Conservation (phyloP, 1,140 invertebrate species). For the Venturia canescens region DNA sequence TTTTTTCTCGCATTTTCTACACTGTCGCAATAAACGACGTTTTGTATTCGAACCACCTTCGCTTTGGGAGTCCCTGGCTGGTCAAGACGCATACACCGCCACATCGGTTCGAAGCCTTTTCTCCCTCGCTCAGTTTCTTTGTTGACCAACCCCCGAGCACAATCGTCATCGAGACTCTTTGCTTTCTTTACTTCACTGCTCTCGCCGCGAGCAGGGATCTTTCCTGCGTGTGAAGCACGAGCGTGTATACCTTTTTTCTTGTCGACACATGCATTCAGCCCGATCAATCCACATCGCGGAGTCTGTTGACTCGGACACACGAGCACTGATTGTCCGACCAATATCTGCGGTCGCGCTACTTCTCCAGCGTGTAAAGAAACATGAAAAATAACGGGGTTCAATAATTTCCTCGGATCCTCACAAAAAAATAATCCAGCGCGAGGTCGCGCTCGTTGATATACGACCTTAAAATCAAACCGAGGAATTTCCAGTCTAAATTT, state of each 20-base stretch:
- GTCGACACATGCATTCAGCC: background rate
- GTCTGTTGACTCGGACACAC: slow-evolving; percentile 45
- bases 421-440: no score
- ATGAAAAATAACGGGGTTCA: background rate
- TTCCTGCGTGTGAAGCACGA: background rate
- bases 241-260: background rate
- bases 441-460: no score
- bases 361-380: background rate
- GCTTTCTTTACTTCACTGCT: slow-evolving; percentile 56
- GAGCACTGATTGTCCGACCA: slow-evolving; percentile 41
- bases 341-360: background rate
- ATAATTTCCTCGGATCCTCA: background rate
- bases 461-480: no score
- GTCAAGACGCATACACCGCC: slow-evolving; percentile 19
- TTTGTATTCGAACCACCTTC: slow-evolving; percentile 58
- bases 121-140: slow-evolving; percentile 27
- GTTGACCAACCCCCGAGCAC: slow-evolving; percentile 23
- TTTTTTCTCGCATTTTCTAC: slow-evolving; percentile 13
- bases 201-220: background rate
- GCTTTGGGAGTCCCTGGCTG: slow-evolving; percentile 35
- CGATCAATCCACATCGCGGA: slow-evolving; percentile 22
- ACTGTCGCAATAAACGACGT: slow-evolving; percentile 29
- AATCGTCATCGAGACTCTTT: slow-evolving; percentile 33
- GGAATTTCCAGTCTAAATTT: no score
- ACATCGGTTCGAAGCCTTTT: slow-evolving; percentile 33